Percentiles rank a stretch among this genome's conserved stretches.
These are phyloP conservation scores for Heterodera schachtii DNA, from an alignment of 1,140 invertebrate genomes.

Conservation along the genomic window DNA sequence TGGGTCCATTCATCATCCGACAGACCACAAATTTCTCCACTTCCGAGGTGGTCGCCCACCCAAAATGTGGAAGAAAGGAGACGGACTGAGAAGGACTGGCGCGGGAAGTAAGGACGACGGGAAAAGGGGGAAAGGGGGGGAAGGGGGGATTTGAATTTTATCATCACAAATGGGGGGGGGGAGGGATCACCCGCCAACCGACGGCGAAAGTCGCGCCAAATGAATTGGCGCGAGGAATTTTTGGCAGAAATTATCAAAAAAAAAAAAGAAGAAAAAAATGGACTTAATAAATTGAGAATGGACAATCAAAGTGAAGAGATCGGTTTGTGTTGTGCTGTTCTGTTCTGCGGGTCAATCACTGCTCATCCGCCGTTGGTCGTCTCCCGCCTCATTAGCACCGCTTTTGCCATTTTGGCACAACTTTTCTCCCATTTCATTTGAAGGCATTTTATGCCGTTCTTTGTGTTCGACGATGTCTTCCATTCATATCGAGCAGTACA, in stretches of 20 bases:
- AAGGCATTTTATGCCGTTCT: background rate
- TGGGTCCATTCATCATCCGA: background rate
- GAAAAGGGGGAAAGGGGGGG: background rate
- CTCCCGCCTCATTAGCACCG: background rate
- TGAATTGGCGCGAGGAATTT: background rate
- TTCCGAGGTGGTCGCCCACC: slow-evolving; percentile 1
- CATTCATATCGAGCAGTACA: background rate
- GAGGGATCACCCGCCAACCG: background rate
- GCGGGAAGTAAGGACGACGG: background rate
- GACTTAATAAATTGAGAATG: background rate
- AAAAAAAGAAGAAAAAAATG: background rate
- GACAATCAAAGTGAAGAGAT: background rate
- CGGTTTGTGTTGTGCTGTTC: background rate
- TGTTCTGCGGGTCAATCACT: background rate
- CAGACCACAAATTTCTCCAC: background rate
- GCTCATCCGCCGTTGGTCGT: background rate
- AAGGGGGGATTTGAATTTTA: background rate
- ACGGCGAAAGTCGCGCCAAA: background rate
- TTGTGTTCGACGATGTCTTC: background rate
- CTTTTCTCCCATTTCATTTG: background rate
- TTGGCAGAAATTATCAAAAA: background rate
- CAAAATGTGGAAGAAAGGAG: background rate
- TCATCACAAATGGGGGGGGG: background rate
- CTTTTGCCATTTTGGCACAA: background rate
- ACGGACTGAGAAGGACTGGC: background rate